A percentile compares a stretch with the other conserved stretches of the same genome.
These are phyloP conservation scores for Falcunculus frontatus DNA, from an alignment of 2,113 vertebrate genomes.

Conservation along the genomic window DNA sequence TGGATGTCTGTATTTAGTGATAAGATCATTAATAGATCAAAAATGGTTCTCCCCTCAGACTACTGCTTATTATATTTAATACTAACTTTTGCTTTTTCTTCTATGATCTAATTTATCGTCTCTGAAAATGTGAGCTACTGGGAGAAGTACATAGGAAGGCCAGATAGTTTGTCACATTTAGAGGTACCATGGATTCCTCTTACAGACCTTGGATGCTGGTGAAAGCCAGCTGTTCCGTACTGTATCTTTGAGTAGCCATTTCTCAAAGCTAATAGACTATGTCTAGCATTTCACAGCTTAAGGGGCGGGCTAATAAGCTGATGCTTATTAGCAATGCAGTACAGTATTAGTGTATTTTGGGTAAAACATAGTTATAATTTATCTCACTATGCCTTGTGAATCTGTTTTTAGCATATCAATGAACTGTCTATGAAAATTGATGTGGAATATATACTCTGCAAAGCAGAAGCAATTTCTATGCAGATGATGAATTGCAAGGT, in stretches of 20 bases:
- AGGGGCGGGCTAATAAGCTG: not conserved
- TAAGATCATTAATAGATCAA: not conserved
- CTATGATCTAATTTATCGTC: not conserved
- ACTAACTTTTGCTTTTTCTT: not conserved
- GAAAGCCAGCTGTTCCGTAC: not conserved
- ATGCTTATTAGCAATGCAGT: not conserved
- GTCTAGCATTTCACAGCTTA: not conserved
- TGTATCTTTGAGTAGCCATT: not conserved
- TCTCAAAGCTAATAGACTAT: not conserved
- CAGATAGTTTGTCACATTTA: not conserved
- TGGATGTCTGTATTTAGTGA: not conserved
- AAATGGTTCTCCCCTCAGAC: not conserved
- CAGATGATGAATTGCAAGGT: slow-evolving; percentile 95
- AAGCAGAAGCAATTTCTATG: slow-evolving; percentile 88
- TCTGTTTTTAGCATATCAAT: slow-evolving; percentile 89
- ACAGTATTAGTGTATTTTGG: not conserved
- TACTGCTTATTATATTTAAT: not conserved
- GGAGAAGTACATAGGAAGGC: not conserved
- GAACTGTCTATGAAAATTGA: slow-evolving; percentile 97
- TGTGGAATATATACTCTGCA: slow-evolving; percentile 88
- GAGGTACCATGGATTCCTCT: not conserved
- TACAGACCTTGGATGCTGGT: not conserved
- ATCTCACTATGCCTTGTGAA: slow-evolving; percentile 32
- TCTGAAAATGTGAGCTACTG: not conserved
- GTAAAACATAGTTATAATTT: not conserved